Percentiles rank a stretch among this genome's conserved stretches.
phyloP scores from a whole-genome alignment of 1,140 invertebrate genomes.

The Zaprionus nigranus region DNA sequence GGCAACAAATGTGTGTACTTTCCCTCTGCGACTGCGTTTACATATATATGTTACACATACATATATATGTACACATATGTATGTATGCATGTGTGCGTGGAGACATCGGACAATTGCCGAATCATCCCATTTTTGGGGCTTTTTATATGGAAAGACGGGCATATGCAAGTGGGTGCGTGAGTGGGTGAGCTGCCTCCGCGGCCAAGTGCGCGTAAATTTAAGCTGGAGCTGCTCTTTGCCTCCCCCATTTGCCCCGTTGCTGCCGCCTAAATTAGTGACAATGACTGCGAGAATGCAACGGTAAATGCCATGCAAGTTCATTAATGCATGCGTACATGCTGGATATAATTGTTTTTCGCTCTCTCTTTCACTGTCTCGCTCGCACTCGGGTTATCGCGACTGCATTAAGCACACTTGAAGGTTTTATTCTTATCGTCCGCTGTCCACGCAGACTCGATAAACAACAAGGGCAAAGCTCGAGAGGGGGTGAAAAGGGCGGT shows the following conservation, averaged over 20 bases:
- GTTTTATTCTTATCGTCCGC: slow-evolving; percentile 67
- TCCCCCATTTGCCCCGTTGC: background rate
- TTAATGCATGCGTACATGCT: slow-evolving; percentile 4
- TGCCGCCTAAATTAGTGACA: slow-evolving; percentile 55
- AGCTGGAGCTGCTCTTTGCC: slow-evolving; percentile 22
- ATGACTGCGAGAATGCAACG: slow-evolving; percentile 19
- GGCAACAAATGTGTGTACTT: slow-evolving; percentile 15
- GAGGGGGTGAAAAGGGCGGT: background rate
- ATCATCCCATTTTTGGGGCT: slow-evolving; percentile 45
- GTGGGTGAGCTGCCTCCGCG: background rate
- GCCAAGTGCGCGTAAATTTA: slow-evolving; percentile 26
- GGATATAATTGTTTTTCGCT: slow-evolving; percentile 7
- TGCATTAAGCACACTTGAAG: slow-evolving; percentile 49
- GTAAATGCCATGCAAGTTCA: slow-evolving; percentile 29
- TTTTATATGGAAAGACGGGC: slow-evolving; percentile 5
- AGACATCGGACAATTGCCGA: slow-evolving; percentile 50
- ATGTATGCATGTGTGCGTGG: slow-evolving; percentile 13
- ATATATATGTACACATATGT: background rate
- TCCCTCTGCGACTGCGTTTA: background rate
- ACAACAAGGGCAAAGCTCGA: slow-evolving; percentile 38
- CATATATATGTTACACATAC: background rate
- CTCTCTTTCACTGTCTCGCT: background rate
- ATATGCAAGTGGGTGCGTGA: background rate
- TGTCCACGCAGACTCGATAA: slow-evolving; percentile 60
- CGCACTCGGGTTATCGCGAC: background rate